phyloP scores from a whole-genome alignment of 2,797 vertebrate species.

The Pteropus rufus region DNA sequence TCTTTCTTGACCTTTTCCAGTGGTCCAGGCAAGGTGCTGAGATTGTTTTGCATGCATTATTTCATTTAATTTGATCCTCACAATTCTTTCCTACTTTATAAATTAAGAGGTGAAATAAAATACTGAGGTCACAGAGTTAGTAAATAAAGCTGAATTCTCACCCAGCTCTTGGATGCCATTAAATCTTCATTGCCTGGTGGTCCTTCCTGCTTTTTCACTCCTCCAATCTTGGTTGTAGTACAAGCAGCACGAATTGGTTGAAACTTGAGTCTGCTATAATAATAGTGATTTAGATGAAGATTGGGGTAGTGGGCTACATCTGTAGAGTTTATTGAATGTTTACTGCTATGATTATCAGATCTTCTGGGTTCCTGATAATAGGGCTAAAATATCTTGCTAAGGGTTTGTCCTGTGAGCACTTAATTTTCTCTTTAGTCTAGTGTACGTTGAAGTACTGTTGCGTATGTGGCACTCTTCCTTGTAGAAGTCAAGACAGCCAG shows the following conservation, averaged over 20 bases:
- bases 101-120: slow-evolving; percentile 33
- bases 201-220: background rate
- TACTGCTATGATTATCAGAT: slow-evolving; percentile 15
- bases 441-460: background rate
- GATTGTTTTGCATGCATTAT: background rate
- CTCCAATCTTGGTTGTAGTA: background rate
- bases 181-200: background rate
- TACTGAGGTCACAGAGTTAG: background rate
- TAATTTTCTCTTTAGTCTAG: background rate
- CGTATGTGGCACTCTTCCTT: background rate
- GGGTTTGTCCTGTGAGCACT: background rate
- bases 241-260: slow-evolving; percentile 30
- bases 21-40: slow-evolving; percentile 20
- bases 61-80: slow-evolving; percentile 28
- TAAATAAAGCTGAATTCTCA: slow-evolving; percentile 11
- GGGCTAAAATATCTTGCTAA: background rate
- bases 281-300: slow-evolving; percentile 5
- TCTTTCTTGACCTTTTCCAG: background rate
- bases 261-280: slow-evolving; percentile 13
- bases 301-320: slow-evolving; percentile 11
- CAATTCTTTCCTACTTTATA: background rate
- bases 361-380: background rate
- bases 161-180: background rate
- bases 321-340: slow-evolving; percentile 13
- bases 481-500: slow-evolving; percentile 25